Base-by-base conservation (phyloP, 1,140 invertebrate species). In the Diorhabda carinulata region DNA sequence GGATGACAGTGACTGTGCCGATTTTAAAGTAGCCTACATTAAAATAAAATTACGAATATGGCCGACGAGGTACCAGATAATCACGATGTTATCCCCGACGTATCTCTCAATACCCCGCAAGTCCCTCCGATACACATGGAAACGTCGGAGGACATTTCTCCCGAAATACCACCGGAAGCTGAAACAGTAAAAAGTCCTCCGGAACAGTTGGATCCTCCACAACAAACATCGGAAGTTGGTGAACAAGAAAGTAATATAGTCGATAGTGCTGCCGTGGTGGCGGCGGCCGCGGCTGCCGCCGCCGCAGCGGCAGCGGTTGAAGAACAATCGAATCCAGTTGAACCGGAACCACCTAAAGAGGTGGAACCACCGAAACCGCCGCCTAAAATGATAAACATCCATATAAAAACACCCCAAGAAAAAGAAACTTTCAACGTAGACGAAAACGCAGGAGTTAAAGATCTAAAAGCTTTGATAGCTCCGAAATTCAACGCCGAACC, bases 331-430 rank as follows among this genome's bases (percentile, higher is more conserved):
- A n/a, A 44, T 10, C 61, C 61, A 43, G 41, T 43, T 41, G 61
- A n/a, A 3, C 9, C 61, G 43, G 61, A 42, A 70, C 44, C 61
- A 57, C 64, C 56, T n/a, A 43, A 66, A 43, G 71, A 73, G 57
- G 70, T 71, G 64, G 73, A 52, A 60, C 47, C 66, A 40, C 69
- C 69, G 71, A 73, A 70, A 69, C 64, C 57, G 5, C 64, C 64
- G 3, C 56, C n/a, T 6, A 87, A 85, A 76, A 87, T 85, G 83
- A 92, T 98, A 81, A 95, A 88, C 76, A 87, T 98, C 80, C 94
- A 91, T 78, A 92, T 98, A 67, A 98, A 98, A 91, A 98, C 96
- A 71, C 91, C 95, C 52, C 98, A 97, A 86, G 95, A 97, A 83
- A 94, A 93, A 82, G 92, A 97, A 83, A 89, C 87, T 75, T 86